Percentiles rank a stretch among this genome's conserved stretches.
phyloP scores from a whole-genome alignment of 2,888 invertebrate genomes.

The Ennomos erosarius region DNA sequence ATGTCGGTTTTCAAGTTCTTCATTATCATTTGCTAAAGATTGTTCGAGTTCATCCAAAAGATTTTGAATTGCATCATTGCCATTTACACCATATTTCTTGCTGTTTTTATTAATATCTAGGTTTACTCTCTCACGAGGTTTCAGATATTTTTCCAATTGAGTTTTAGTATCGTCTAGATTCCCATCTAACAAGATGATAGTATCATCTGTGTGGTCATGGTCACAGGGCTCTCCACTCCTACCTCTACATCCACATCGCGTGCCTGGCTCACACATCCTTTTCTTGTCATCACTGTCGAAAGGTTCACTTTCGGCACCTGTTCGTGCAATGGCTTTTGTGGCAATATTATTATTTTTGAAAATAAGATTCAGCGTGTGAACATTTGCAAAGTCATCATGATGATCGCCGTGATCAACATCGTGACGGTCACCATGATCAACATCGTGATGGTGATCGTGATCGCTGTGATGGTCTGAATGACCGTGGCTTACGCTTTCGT shows the following conservation, averaged over 20 bases:
- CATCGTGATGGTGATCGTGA: constrained; percentile 13
- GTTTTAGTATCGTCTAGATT: constrained; percentile 5
- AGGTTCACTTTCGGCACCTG: background rate
- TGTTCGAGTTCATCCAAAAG: constrained; percentile 44
- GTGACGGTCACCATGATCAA: constrained; percentile 10
- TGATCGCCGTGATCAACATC: constrained; percentile 10
- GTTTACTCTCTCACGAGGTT: background rate
- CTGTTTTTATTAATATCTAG: background rate
- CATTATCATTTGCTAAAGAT: background rate
- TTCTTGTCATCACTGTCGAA: background rate
- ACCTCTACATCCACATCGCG: constrained; percentile 13
- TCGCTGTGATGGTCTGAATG: constrained; percentile 6
- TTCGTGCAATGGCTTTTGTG: constrained; percentile 2
- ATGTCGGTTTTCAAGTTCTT: background rate
- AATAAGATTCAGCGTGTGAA: constrained; percentile 31
- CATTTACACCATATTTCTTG: constrained; percentile 4
- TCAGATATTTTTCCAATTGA: background rate
- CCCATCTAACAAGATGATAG: background rate
- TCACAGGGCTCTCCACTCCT: constrained; percentile 5
- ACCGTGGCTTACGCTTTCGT: constrained; percentile 1
- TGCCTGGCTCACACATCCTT: constrained; percentile 2
- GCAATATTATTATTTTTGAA: constrained; percentile 32
- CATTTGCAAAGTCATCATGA: constrained; percentile 20
- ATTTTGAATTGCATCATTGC: constrained; percentile 15
- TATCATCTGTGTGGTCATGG: constrained; percentile 1